These are phyloP conservation scores for Petrophora chlorosata DNA, from an alignment of 2,888 invertebrate genomes.

Conservation along the genomic window DNA sequence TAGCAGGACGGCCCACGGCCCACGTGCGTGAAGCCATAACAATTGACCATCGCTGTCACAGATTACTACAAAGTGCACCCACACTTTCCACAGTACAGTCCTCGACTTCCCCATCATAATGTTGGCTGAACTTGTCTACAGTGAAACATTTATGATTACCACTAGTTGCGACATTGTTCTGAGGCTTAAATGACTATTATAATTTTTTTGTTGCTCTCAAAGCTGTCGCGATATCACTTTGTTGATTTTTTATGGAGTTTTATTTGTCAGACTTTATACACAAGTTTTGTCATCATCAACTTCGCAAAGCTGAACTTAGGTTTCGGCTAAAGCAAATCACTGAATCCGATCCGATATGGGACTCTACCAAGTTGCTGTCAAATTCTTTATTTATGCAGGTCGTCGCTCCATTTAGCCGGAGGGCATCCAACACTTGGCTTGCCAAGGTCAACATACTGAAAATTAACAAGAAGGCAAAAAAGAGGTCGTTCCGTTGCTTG, in stretches of 20 bases:
- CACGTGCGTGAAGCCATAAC: conserved; percentile 33
- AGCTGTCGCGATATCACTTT: conserved; percentile 1
- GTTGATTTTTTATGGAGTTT: neutral
- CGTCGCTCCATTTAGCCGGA: conserved; percentile 1
- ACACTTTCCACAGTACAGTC: too few relatives aligned
- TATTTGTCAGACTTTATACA: neutral
- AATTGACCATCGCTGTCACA: conserved; percentile 27
- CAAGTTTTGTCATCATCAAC: neutral
- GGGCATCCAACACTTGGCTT: neutral
- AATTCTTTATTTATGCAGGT: conserved; percentile 5
- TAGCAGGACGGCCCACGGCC: conserved; percentile 14
- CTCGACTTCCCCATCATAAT: neutral
- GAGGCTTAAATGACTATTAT: conserved; percentile 13
- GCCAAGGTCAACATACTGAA: conserved; percentile 19
- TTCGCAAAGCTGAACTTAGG: too few relatives aligned
- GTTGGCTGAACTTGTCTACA: conserved; percentile 10
- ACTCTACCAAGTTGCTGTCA: too few relatives aligned
- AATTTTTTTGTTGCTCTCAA: conserved; percentile 13
- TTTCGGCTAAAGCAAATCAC: too few relatives aligned
- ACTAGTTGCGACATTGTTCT: conserved; percentile 8
- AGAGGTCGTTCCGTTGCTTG: conserved; percentile 12
- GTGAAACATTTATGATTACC: conserved; percentile 24
- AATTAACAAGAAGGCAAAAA: conserved; percentile 6
- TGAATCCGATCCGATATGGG: too few relatives aligned
- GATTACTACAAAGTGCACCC: conserved; percentile 2